These are phyloP conservation scores for Ascaphus truei DNA, from an alignment of 2,113 vertebrate genomes.

Conservation along the genomic window DNA sequence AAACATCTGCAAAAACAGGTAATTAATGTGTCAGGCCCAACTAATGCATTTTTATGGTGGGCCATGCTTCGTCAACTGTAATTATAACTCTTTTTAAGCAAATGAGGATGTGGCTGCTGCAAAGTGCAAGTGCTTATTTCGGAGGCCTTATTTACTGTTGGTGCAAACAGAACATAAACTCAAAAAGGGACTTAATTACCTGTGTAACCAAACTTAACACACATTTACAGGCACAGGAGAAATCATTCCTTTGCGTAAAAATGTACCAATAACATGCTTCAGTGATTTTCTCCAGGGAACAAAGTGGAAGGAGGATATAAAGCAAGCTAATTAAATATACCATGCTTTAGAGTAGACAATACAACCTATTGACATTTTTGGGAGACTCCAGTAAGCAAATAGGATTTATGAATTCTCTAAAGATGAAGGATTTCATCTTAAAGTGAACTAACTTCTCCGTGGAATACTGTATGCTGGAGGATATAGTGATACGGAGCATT, in stretches of 20 bases:
- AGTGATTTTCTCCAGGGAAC: background rate
- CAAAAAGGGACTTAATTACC: conserved; percentile 57
- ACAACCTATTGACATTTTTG: background rate
- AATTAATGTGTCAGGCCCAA: conserved; percentile 92
- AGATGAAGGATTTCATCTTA: no score
- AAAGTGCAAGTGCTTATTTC: conserved; percentile 83
- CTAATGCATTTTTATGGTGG: conserved; percentile 90
- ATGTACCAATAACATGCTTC: conserved; percentile 19
- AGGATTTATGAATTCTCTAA: no score
- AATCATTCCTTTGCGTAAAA: conserved; percentile 19
- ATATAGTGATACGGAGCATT: no score
- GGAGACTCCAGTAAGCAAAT: background rate
- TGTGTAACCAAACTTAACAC: conserved; percentile 29
- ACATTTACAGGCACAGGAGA: conserved; percentile 20
- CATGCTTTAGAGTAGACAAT: background rate
- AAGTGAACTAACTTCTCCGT: no score
- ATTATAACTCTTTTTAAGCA: conserved; percentile 91
- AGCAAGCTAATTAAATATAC: background rate
- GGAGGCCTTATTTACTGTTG: conserved; percentile 77
- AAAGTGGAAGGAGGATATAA: background rate
- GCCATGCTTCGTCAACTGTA: conserved; percentile 85
- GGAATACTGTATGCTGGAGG: no score
- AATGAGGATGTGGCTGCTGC: conserved; percentile 88
- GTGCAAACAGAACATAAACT: conserved; percentile 71
- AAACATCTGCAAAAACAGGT: conserved; percentile 96